Base-by-base conservation (phyloP, 2,797 vertebrate species). In the Halcyon leucocephala region DNA sequence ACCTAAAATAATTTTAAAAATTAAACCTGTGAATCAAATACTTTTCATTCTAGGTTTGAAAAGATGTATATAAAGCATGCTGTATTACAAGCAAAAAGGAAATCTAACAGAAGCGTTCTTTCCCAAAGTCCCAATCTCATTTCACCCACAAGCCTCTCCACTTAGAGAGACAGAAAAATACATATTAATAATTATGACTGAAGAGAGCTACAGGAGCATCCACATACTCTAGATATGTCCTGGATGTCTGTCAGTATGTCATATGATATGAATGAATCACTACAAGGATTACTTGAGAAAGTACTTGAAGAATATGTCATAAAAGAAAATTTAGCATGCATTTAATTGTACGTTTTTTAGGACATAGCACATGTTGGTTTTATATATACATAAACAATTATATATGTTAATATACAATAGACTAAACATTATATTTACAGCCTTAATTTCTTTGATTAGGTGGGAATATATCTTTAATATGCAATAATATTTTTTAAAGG, bases 201-300 rank as follows among this genome's bases (percentile, higher is more conserved):
- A 14, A 84, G 33, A 86, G 44, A 92, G 7, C 65, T 84, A 61
- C 17, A 69, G 62, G 14, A 82, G 25, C 15, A 79, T 44, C 86
- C 49, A 37, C 25, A 73, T 95, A 94, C 55, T 85, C 82, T 94
- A 87, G 94, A 90, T 93, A 95, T 94, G 90, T 83, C 76, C 96
- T 94, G 72, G 60, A 77, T 82, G 33, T 89, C 82, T 95, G 93
- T 96, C 91, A 95, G 86, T 93, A 95, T 79, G 42, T 69, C 60
- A 60, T 94, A 96, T 71, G 90, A 93, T 89, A 97, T 82, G 74
- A 92, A 97, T 93, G 69, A 96, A 93, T 83, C 35, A 76, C 24
- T 93, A 37, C 18, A 91, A 96, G 93, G 69, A 39, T 55, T 65
- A 54, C 12, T 84, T 55, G 28, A 93, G 76, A 85, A 83, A 74